Conservation (phyloP, 2,113 vertebrate genomes). For the Pteropus alecto region DNA sequence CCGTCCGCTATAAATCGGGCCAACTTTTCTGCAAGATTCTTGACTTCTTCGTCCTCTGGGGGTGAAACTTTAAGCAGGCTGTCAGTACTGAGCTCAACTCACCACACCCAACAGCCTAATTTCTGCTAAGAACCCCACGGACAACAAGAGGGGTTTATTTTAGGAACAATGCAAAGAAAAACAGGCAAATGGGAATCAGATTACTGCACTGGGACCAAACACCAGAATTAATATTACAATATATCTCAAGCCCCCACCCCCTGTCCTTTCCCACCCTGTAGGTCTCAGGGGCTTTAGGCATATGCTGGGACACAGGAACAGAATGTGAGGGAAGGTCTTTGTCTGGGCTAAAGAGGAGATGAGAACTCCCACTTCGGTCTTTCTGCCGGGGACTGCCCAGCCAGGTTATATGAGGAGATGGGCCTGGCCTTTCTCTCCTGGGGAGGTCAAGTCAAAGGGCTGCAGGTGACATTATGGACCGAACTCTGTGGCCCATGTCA, state of each 20-base stretch:
- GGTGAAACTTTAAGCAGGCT: slow-evolving; percentile 99
- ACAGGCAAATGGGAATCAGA: slow-evolving; percentile 73
- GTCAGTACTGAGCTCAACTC: slow-evolving; percentile 94
- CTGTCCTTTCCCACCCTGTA: not conserved
- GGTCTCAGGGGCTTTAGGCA: not conserved
- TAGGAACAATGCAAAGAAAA: slow-evolving; percentile 71
- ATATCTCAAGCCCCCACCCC: not conserved
- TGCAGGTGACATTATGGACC: not conserved
- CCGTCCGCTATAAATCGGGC: slow-evolving; percentile 94
- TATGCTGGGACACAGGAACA: not conserved
- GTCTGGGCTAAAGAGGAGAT: not conserved
- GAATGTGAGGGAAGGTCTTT: not conserved
- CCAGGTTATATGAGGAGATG: not conserved
- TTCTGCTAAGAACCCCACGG: slow-evolving; percentile 91
- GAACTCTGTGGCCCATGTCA: not conserved
- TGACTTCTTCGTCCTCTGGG: slow-evolving; percentile 95
- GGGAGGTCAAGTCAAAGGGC: not conserved
- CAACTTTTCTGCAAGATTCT: slow-evolving; percentile 92
- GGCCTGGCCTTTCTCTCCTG: not conserved
- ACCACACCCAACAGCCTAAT: slow-evolving; percentile 93
- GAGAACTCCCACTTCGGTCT: not conserved
- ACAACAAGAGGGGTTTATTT: slow-evolving; percentile 82
- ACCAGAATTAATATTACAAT: not conserved
- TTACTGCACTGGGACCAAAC: slow-evolving; percentile 45
- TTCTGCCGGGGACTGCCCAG: not conserved